Base-by-base conservation (phyloP, 2,888 invertebrate genomes). In the Euclidia mi region DNA sequence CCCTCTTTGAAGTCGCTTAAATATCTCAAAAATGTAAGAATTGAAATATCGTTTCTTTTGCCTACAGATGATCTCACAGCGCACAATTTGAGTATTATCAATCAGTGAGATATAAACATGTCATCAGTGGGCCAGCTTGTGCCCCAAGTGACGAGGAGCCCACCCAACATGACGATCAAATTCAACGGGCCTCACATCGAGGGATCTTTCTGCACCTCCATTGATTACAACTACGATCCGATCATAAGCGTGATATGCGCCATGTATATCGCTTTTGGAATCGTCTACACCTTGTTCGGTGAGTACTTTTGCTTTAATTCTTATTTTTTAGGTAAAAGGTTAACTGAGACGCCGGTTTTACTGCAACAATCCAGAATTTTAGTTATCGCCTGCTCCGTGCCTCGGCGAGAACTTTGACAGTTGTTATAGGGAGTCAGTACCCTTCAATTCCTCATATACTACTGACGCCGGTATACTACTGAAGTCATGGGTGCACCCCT, bases 281-380 rank as follows among this genome's bases (percentile, higher is more conserved):
- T 98, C 71, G 96, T 98, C 55, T 98, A 98, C 85, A 97, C 97
- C 63, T 95, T 98, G 68, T 96, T 97, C 85, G 98, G 98, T 97
- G 91, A 96, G 96, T 94, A 6, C 6, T 58, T 32, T 28, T 25
- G 50, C 28, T n/a, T 31, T 34, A 14, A 35, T 14, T 0, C 9
- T 17, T 9, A 35, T 6, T 11, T 14, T 12, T 14, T 35, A 14
- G 7, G n/a, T n/a, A n/a, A 15, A 35, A 9, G 12, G 15, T 12
- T 35, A 7, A 0, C 20, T 25, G 2, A 25, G 20, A 25, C 1
- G 20, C 20, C 7, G 20, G 7, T 25, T 6, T 7, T 6, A 7
- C 20, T 25, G 20, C 20, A 25, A 7, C 20, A 3, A 25, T 3
- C 6, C n/a, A 25, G 7, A 3, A 25, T 25, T 7, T 25, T 25